Evolutionary conservation across 2,888 invertebrate genomes (phyloP), one percentile per base, ranked within the genome.

Genomic region (Melanotus villosus): DNA sequence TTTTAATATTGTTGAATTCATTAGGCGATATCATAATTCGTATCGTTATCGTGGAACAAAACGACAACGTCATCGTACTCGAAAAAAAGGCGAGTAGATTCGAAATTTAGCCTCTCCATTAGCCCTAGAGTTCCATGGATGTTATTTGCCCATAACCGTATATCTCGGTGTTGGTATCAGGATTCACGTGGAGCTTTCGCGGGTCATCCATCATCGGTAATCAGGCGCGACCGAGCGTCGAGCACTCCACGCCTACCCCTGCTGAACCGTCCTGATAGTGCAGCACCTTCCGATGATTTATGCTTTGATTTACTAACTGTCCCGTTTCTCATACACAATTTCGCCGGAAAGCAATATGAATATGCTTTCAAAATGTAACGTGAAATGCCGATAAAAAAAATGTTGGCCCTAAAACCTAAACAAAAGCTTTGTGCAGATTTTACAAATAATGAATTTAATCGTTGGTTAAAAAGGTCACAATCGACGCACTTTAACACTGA

Each of bases 201-300:
- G 70, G 75, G 75, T 75, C 76, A 78, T 77, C 76, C 75, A 78
- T 78, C 78, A 78, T 76, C 76, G 75, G 78, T 78, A 78, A 78
- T 78, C 78, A 77, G 78, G 74, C 71, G 74, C 71, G 73, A 75
- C 75, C 75, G 76, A 77, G 74, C 77, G 71, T 76, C 76, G 76
- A 74, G 74, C 73, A 69, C 70, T 72, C 74, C 75, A 77, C 75
- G 73, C 74, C 74, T 73, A 75, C 74, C 73, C 65, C 63, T 76
- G 77, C 76, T 77, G 78, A 77, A 77, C 76, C 76, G 74, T 68
- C 70, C 77, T 74, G 78, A 78, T 78, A 78, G 75, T 77, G 73
- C 77, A 73, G 69, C 65, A 70, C 70, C 70, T 67, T 70, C 66
- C 56, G 43, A 58, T 70, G 70, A 70, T 70, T 70, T 70, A 70